These are phyloP conservation scores for Bradypus variegatus DNA, from an alignment of 2,797 vertebrate genomes.

Conservation along the genomic window DNA sequence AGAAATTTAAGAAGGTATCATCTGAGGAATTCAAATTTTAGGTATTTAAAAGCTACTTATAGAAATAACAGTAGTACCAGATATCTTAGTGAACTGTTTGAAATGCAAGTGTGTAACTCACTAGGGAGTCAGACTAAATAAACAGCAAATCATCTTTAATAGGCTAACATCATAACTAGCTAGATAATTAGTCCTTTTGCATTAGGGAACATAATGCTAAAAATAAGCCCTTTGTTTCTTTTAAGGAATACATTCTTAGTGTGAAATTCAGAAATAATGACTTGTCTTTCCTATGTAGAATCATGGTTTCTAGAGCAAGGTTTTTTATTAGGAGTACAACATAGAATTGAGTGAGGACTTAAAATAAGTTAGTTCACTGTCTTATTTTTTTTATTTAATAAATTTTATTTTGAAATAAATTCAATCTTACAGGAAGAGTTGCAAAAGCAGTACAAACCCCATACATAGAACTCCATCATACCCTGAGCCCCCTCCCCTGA, in stretches of 20 bases:
- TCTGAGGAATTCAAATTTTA: background rate
- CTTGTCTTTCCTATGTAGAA: background rate
- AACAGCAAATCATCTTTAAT: slow-evolving; percentile 6
- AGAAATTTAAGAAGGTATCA: background rate
- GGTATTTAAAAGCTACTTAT: background rate
- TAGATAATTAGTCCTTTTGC: slow-evolving; percentile 19
- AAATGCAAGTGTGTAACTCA: slow-evolving; percentile 19
- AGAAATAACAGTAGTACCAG: slow-evolving; percentile 18
- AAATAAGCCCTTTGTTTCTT: background rate
- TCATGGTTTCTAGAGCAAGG: background rate
- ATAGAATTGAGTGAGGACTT: background rate
- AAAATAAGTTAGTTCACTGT: background rate
- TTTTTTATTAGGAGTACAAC: background rate
- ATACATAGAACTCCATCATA: too few relatives aligned
- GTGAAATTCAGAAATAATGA: background rate
- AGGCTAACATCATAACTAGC: background rate
- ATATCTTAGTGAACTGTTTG: background rate
- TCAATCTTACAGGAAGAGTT: too few relatives aligned
- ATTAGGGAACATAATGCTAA: background rate
- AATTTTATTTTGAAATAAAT: too few relatives aligned
- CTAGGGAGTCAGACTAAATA: slow-evolving; percentile 2
- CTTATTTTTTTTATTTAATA: too few relatives aligned
- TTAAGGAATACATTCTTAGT: slow-evolving; percentile 14
- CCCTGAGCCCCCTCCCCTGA: too few relatives aligned
- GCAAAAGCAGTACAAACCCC: too few relatives aligned